Percentiles rank a stretch among this genome's conserved stretches.
phyloP scores from a whole-genome alignment of 1,140 invertebrate genomes.

The Drosophila kanapiae region DNA sequence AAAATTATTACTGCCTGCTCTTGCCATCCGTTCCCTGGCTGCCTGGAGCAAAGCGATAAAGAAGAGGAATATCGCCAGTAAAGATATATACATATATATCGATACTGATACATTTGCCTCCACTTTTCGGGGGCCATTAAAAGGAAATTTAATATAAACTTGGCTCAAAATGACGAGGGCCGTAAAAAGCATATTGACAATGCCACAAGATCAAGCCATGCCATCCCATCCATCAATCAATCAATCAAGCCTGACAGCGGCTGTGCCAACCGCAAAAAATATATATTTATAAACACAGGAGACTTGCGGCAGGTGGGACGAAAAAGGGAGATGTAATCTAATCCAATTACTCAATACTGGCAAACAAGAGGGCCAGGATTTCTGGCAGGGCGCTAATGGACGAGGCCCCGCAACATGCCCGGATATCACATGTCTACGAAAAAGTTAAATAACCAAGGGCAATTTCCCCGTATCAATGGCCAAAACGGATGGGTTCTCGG shows the following conservation, averaged over 20 bases:
- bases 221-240: constrained; percentile 49
- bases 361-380: constrained; percentile 60
- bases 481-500: constrained; percentile 1
- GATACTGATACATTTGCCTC: constrained; percentile 14
- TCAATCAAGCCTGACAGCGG: constrained; percentile 76
- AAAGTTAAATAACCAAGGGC: constrained; percentile 80
- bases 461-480: constrained; percentile 71
- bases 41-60: constrained; percentile 29
- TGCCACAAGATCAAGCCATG: constrained; percentile 47
- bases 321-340: constrained; percentile 66
- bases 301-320: constrained; percentile 15
- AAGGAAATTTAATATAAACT: constrained; percentile 75
- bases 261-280: constrained; percentile 44
- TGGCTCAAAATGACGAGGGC: constrained; percentile 42
- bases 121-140: constrained; percentile 51
- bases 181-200: constrained; percentile 77
- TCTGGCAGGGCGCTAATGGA: constrained; percentile 62
- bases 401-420: constrained; percentile 28
- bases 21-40: too few species aligned
- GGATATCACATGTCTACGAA: constrained; percentile 71
- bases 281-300: constrained; percentile 44
- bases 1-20: constrained; percentile 66
- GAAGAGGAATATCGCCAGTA: constrained; percentile 6
- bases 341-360: constrained; percentile 84
- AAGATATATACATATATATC: background rate